Evolutionary conservation across 2,113 vertebrate genomes (phyloP), one percentile per base, ranked within the genome.

Genomic region (Guaruba guarouba): DNA sequence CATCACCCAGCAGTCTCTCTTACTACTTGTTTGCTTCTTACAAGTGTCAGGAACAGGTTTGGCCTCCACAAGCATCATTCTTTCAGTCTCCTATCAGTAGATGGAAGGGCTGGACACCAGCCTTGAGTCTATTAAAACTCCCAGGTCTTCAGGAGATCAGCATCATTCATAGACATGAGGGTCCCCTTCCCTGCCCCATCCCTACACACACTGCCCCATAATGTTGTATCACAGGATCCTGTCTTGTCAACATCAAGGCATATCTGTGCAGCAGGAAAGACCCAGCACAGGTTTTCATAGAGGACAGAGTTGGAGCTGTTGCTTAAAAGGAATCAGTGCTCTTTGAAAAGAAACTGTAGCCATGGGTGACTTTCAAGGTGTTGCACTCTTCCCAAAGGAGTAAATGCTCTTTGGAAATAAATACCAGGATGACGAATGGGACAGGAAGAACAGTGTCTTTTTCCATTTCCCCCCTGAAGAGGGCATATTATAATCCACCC

Each of bases 141-240:
- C 29, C 27, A 55, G 29, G 7, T 16, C 62, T 48, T 49, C 44
- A 4, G 2, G 19, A 18, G 29, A 28, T 66, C 10, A 31, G 39
- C 16, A 27, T n/a, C 1, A 10, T 3, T 15, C 8, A 5, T 0
- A 16, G 11, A 11, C 1, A 4, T 1, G 18, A 43, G n/a, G 28
- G 18, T 22, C 10, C 31, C n/a, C 20, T 9, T 13, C 17, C 49
- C 51, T 18, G 48, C 37, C 20, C 37, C 43, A 35, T 44, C n/a
- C 39, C 3, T 4, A 5, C 7, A 6, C 24, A 13, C 22, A 7
- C 43, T 18, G 46, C 18, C 23, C 48, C 54, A 8, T 4, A 31
- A 44, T 16, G 64, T 69, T 57, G 1, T 20, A 44, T 10, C 70
- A 29, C 2, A 57, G 55, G 59, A 24, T 9, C 44, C 16, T 3